Evolutionary conservation across 2,113 vertebrate genomes (phyloP).

Genomic region (Vulpes ferrilata): DNA sequence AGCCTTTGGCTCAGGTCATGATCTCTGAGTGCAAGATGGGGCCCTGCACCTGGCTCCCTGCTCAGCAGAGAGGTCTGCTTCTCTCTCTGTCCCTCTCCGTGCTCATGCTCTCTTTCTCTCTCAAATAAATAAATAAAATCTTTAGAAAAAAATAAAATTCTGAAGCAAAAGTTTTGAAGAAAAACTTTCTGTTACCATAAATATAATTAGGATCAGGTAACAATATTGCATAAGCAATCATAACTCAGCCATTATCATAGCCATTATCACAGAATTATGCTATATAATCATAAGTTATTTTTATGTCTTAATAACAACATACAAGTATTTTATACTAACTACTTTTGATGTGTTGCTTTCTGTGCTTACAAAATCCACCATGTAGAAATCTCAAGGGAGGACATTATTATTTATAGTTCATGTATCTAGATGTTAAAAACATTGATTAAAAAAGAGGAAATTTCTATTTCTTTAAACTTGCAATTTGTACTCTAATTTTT

Average conservation of each 20-base stretch:
- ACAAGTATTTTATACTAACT: slow-evolving; percentile 20
- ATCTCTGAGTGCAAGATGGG: no score
- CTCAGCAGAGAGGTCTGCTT: no score
- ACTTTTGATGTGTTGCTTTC: slow-evolving; percentile 36
- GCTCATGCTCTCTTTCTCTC: no score
- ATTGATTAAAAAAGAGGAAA: slow-evolving; percentile 27
- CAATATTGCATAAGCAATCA: slow-evolving; percentile 57
- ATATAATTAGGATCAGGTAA: slow-evolving; percentile 62
- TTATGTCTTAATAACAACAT: slow-evolving; percentile 36
- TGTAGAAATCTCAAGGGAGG: background rate
- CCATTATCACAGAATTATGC: slow-evolving; percentile 49
- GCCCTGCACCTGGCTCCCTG: no score
- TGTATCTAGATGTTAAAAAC: slow-evolving; percentile 12
- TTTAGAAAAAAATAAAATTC: slow-evolving; percentile 68
- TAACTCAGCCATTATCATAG: background rate
- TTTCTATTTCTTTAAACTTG: slow-evolving; percentile 64
- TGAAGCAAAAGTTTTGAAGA: slow-evolving; percentile 73
- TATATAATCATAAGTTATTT: slow-evolving; percentile 55
- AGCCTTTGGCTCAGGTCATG: no score
- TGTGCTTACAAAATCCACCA: slow-evolving; percentile 56
- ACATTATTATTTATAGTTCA: slow-evolving; percentile 53
- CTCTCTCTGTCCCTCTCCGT: no score
- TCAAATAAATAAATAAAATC: no score
- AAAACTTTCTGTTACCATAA: slow-evolving; percentile 72
- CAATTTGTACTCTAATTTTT: slow-evolving; percentile 35